Conservation (phyloP, 1,140 invertebrate species). For the Frieseomelitta varia region DNA sequence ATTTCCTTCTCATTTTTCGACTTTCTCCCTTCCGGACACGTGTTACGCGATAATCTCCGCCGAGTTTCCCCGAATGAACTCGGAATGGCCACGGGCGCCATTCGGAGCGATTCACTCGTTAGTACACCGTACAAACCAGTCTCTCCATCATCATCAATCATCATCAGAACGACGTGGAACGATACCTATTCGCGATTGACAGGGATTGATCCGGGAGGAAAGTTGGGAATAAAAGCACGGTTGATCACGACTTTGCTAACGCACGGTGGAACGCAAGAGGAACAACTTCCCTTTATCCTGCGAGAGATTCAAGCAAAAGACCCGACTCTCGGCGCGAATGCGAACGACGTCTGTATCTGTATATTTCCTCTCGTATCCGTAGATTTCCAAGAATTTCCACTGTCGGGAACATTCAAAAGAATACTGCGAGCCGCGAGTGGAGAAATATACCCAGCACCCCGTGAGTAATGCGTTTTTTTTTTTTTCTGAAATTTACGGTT, state of each 20-base stretch:
- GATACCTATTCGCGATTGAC: constrained; percentile 62
- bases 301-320: background rate
- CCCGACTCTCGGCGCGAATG: too few species aligned
- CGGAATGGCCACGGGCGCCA: constrained; percentile 46
- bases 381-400: background rate
- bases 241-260: constrained; percentile 26
- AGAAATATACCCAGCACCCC: too few species aligned
- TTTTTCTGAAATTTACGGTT: too few species aligned
- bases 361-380: background rate
- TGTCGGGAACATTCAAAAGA: too few species aligned
- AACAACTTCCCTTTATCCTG: background rate
- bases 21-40: constrained; percentile 9
- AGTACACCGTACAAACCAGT: constrained; percentile 59
- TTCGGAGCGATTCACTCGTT: constrained; percentile 54
- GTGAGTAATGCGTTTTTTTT: too few species aligned
- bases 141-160: constrained; percentile 70
- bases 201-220: constrained; percentile 64
- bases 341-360: too few species aligned
- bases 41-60: constrained; percentile 47
- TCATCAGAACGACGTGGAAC: constrained; percentile 61
- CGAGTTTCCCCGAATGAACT: constrained; percentile 34
- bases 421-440: too few species aligned
- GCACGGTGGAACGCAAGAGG: background rate
- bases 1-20: background rate
- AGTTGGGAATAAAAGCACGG: constrained; percentile 57